Evolutionary conservation across 1,140 invertebrate genomes (phyloP), one percentile per base, ranked within the genome.

Genomic region (Ganaspis sp.): DNA sequence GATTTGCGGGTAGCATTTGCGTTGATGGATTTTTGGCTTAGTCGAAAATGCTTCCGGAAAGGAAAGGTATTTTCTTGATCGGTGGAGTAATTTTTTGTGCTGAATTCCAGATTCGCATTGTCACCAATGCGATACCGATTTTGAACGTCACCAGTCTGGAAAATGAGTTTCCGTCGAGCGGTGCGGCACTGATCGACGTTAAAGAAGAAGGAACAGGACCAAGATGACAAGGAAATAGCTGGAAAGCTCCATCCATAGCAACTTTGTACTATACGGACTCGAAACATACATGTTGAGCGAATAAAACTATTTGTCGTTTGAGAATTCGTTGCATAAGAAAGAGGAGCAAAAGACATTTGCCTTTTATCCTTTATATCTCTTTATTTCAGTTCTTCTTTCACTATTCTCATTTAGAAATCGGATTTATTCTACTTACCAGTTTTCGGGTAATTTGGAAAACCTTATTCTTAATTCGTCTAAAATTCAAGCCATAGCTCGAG

Each of bases 81-180:
- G 45, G 45, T 49, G 45, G 53, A 71, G 79, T 79, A 77, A 82
- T 82, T 80, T 74, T 38, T 74, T 79, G n/a, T 26, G 76, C 49
- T 37, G 19, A 45, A 21, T 64, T 23, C 8, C 53, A 58, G 53
- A 69, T 42, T 75, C 38, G 74, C 29, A 75, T 70, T 73, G 76
- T 80, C 78, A 78, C 58, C 58, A 71, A 78, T 37, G 71, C 70
- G 76, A 69, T 79, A 81, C 81, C 85, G 85, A 88, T 87, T 87
- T 83, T 81, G 80, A 82, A 81, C 81, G 80, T 86, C 85, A 80
- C 69, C 87, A 83, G 84, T 84, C 85, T 82, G 87, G 86, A 88
- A 89, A 89, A 89, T 89, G 87, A 88, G 85, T 85, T 88, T 88
- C 81, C 82, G 77, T 79, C 74, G 74, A 21, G 21, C 15, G 54